Conservation (phyloP, 2,797 vertebrate species). For the Lindbergichthys nudifrons region DNA sequence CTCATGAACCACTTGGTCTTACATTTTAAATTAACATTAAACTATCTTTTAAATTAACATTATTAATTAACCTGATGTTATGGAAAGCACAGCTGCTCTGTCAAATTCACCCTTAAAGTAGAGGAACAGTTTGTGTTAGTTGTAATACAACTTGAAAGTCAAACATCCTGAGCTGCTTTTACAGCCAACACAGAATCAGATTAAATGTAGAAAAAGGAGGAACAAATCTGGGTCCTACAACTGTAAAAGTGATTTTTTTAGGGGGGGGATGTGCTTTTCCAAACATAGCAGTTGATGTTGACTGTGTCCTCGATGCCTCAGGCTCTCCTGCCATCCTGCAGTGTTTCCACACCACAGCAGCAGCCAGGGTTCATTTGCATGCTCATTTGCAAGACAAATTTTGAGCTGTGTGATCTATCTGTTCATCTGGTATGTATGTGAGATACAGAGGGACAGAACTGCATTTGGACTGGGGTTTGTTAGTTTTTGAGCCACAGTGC, state of each 20-base stretch:
- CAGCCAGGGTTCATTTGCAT: slow-evolving; percentile 87
- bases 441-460: background rate
- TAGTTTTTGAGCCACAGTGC: slow-evolving; percentile 5
- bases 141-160: background rate
- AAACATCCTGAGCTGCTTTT: background rate
- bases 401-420: slow-evolving; percentile 47
- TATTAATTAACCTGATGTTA: too few species aligned
- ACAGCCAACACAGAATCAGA: slow-evolving; percentile 1
- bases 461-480: slow-evolving; percentile 10
- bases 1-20: too few species aligned
- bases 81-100: background rate
- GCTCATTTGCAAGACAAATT: slow-evolving; percentile 94
- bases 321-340: slow-evolving; percentile 44
- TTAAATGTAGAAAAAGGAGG: slow-evolving; percentile 1
- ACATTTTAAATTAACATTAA: too few species aligned
- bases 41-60: too few species aligned
- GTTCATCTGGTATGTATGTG: slow-evolving; percentile 37
- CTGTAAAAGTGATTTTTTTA: slow-evolving; percentile 16
- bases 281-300: slow-evolving; percentile 21
- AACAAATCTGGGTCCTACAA: slow-evolving; percentile 17
- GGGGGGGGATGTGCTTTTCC: background rate
- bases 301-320: slow-evolving; percentile 38
- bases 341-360: slow-evolving; percentile 53
- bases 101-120: background rate
- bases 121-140: background rate